Evolutionary conservation across 2,797 vertebrate genomes (phyloP).

Genomic region (Hydrocynus forskahlii): DNA sequence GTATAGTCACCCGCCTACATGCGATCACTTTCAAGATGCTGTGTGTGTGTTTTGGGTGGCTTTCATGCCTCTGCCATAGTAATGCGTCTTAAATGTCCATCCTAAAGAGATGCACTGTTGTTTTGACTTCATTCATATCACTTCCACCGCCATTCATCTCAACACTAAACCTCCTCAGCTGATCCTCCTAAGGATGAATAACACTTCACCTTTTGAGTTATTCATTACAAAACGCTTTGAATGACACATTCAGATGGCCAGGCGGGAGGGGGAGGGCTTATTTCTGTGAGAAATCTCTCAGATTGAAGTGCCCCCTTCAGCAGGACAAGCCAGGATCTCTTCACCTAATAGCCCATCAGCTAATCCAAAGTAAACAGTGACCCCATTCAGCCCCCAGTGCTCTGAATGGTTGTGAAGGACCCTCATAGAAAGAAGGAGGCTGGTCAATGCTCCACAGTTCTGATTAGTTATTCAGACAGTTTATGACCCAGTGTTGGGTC

Average conservation of each 20-base stretch:
- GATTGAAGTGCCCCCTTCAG: slow-evolving; percentile 19
- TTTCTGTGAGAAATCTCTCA: slow-evolving; percentile 23
- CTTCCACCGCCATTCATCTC: neutral
- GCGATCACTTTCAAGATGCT: slow-evolving; percentile 23
- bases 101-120: slow-evolving; percentile 7
- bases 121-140: slow-evolving; percentile 20
- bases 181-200: slow-evolving; percentile 1
- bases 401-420: slow-evolving; percentile 39
- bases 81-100: neutral
- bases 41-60: neutral
- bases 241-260: slow-evolving; percentile 6
- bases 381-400: slow-evolving; percentile 5
- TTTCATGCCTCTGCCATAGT: slow-evolving; percentile 10
- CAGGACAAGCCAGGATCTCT: neutral
- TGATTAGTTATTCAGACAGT: slow-evolving; percentile 10
- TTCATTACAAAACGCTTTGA: neutral
- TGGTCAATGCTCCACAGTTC: neutral
- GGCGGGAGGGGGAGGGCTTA: neutral
- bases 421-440: neutral
- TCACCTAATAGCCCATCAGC: neutral
- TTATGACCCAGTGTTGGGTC: neutral
- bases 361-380: slow-evolving; percentile 2
- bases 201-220: neutral
- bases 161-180: slow-evolving; percentile 1
- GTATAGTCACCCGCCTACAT: slow-evolving; percentile 16